phyloP scores from a whole-genome alignment of 1,140 invertebrate species.

The Drosophila gunungcola region DNA sequence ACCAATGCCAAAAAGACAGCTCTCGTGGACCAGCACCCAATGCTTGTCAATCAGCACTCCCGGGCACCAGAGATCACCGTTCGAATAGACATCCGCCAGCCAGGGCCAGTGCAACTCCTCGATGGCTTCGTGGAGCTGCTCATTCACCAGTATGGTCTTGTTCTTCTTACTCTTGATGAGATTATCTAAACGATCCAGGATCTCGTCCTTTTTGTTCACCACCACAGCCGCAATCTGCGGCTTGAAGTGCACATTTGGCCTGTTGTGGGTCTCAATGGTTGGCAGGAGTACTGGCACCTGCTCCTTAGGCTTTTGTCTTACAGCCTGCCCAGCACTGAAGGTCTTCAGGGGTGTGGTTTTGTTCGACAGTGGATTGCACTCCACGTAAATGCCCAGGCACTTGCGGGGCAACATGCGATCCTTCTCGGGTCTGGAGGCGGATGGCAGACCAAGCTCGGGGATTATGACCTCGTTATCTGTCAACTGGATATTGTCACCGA shows the following conservation, averaged over 20 bases:
- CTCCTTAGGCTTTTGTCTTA: slow-evolving; percentile 11
- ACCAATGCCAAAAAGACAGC: slow-evolving; percentile 87
- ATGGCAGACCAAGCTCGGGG: slow-evolving; percentile 6
- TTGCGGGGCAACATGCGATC: slow-evolving; percentile 44
- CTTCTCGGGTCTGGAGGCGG: slow-evolving; percentile 25
- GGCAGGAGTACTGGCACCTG: slow-evolving; percentile 39
- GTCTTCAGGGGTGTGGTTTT: slow-evolving; percentile 66
- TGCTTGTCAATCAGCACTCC: slow-evolving; percentile 88
- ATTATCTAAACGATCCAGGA: slow-evolving; percentile 63
- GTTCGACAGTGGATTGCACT: slow-evolving; percentile 67
- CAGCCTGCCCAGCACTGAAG: slow-evolving; percentile 62
- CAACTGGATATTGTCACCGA: slow-evolving; percentile 62
- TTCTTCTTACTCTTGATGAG: slow-evolving; percentile 74
- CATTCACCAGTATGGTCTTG: slow-evolving; percentile 67
- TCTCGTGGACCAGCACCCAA: slow-evolving; percentile 88
- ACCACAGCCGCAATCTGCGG: slow-evolving; percentile 48
- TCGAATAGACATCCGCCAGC: slow-evolving; percentile 88
- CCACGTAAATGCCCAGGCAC: slow-evolving; percentile 73
- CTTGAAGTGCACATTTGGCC: slow-evolving; percentile 76
- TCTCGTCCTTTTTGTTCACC: slow-evolving; percentile 74
- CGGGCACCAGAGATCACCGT: slow-evolving; percentile 88
- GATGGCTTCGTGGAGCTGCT: slow-evolving; percentile 71
- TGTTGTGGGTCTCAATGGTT: slow-evolving; percentile 63
- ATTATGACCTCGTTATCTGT: slow-evolving; percentile 33
- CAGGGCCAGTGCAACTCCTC: slow-evolving; percentile 86